Base-by-base conservation (phyloP, 2,113 vertebrate genomes). In the Scopus umbretta region DNA sequence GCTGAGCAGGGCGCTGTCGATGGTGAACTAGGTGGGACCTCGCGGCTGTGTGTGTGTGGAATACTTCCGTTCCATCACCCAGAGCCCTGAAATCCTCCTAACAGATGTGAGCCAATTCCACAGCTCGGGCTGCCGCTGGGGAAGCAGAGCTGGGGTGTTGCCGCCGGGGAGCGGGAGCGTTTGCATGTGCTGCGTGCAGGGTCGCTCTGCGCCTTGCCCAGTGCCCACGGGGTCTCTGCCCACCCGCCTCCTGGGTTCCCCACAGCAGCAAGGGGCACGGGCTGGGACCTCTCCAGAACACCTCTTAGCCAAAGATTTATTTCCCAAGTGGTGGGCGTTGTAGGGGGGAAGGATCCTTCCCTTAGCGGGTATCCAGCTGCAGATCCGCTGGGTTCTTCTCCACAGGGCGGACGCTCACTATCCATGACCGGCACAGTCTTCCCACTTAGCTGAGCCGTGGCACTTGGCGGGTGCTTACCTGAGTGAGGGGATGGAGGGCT, bases 111-210 rank as follows among this genome's bases (percentile, higher is more conserved):
- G n/a, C 14, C 16, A 42, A 0, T 45, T 62, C 29, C 25, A 26
- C 55, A 59, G 62, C 40, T 38, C n/a, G 29, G 49, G 43, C 72
- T 55, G 18, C 21, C 5, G 2, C 42, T 81, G 34, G 10, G 21
- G 30, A 73, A 61, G 40, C 59, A 50, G 53, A 61, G 45, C 14
- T 85, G 42, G 14, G 4, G 11, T 49, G 68, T 93, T 65, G 1
- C 25, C 27, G 4, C 36, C 13, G 25, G 43, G 21, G 3, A 25
- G 3, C 16, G 49, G 42, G 16, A 68, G 3, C 16, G 11, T 42
- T 63, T 90, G 6, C 6, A 1, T 19, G 27, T 74, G 29, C 16
- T 52, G 27, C 5, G 0, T 23, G 26, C 22, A 1, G 1, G 1
- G 52, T 58, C 0, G 0, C 26, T 55, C 16, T 56, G 49, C 5